A percentile compares a stretch with the other conserved stretches of the same genome.
Conservation (phyloP, 2,113 vertebrate species). For the Hippocampus zosterae region DNA sequence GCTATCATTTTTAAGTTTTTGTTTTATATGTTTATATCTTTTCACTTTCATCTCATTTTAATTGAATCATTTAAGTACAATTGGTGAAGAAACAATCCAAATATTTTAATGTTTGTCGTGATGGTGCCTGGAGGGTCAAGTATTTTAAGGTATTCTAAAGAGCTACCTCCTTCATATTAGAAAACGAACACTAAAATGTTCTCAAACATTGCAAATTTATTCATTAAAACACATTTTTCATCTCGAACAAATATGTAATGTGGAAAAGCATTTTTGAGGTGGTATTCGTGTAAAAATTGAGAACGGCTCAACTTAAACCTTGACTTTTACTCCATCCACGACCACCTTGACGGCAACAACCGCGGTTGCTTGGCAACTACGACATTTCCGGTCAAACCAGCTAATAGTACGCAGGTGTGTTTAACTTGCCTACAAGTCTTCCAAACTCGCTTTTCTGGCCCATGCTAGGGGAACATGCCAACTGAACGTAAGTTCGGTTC, state of each 20-base stretch:
- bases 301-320: not conserved
- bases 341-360: constrained; percentile 23
- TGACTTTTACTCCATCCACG: not conserved
- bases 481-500: no score
- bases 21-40: no score
- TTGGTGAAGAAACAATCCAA: no score
- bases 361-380: constrained; percentile 24
- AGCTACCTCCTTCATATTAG: not conserved
- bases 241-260: not conserved
- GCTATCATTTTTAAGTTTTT: no score
- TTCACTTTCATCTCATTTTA: no score
- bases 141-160: not conserved
- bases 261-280: not conserved
- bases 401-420: constrained; percentile 31
- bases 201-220: no score
- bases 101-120: no score
- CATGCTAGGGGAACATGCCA: not conserved
- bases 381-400: constrained; percentile 9
- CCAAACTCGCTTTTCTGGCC: not conserved
- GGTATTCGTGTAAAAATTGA: not conserved
- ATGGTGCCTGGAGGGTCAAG: no score
- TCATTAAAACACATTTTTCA: no score
- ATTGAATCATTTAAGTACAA: no score
- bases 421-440: not conserved
- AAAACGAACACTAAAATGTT: no score